Conservation (phyloP, 2,888 invertebrate species). For the Drosophila cognata region DNA sequence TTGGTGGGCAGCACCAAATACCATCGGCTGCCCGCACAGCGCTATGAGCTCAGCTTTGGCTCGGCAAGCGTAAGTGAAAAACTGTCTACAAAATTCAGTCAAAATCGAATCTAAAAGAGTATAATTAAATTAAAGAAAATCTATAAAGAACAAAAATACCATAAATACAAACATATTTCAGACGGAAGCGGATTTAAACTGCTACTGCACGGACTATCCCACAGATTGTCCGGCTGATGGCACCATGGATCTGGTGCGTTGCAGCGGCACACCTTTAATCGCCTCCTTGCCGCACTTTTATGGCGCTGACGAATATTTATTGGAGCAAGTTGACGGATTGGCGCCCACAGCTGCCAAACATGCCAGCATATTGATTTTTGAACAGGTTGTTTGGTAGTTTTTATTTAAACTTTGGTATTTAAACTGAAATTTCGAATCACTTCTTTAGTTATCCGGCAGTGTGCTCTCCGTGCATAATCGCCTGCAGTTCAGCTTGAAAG, state of each 20-base stretch:
- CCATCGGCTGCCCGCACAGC: slow-evolving; percentile 88
- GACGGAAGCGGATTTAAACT: slow-evolving; percentile 69
- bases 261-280: slow-evolving; percentile 89
- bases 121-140: background rate
- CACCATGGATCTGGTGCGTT: slow-evolving; percentile 87
- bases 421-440: background rate
- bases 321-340: slow-evolving; percentile 86
- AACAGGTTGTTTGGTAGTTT: slow-evolving; percentile 86
- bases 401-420: background rate
- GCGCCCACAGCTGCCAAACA: slow-evolving; percentile 89
- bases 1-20: slow-evolving; percentile 87
- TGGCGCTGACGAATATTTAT: slow-evolving; percentile 86
- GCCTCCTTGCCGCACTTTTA: slow-evolving; percentile 92
- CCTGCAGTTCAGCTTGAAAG: slow-evolving; percentile 89
- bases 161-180: slow-evolving; percentile 21
- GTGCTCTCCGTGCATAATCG: slow-evolving; percentile 90
- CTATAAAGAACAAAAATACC: too few species aligned
- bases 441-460: slow-evolving; percentile 86
- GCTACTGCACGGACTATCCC: slow-evolving; percentile 86
- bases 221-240: slow-evolving; percentile 89
- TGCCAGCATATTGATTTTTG: slow-evolving; percentile 90
- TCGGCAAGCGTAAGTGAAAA: slow-evolving; percentile 85
- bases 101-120: background rate
- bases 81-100: too few species aligned
- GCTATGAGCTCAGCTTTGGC: slow-evolving; percentile 89